Base-by-base conservation (phyloP, 2,888 invertebrate species). In the Dioctria linearis region DNA sequence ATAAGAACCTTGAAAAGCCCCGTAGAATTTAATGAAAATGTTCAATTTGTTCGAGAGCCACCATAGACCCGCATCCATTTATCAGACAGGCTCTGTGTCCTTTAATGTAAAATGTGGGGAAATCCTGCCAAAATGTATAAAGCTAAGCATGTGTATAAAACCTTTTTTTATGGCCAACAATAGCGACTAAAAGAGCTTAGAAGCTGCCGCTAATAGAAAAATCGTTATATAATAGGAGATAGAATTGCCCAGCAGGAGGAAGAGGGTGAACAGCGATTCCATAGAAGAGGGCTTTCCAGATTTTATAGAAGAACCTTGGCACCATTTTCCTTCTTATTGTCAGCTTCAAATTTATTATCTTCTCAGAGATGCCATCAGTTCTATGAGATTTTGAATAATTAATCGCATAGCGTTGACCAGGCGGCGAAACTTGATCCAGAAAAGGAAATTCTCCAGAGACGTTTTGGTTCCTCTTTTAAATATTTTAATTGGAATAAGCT, bases 21-120 rank as follows among this genome's bases (percentile, higher is more conserved):
- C 6, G 54, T 54, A 54, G n/a, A 54, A 54, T 54, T 54, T 54
- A 54, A 54, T 54, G 54, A 54, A 54, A 54, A 54, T 54, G 54
- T 54, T 54, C 54, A 54, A n/a, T n/a, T 54, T 54, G 11, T 11
- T 54, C 11, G 54, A 11, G 11, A n/a, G 54, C 11, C 54, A 11
- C 4, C n/a, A 6, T 11, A 11, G 9, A n/a, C 54, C 25, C 54
- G n/a, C 54, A 54, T 54, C 54, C 54, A 54, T 54, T 54, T 54
- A 54, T 54, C 54, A 54, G 54, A n/a, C 54, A 54, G 1, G 54
- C 54, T 54, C 54, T 54, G 54, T 54, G 54, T 54, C 54, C 51
- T 69, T 69, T 69, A 69, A 39, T 69, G 69, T 69, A 69, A 69
- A 69, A 51, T 69, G 54, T 69, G 69, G 51, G 11, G 13, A 51